phyloP scores from a whole-genome alignment of 2,888 invertebrate species.

The Athripsodes cinereus region DNA sequence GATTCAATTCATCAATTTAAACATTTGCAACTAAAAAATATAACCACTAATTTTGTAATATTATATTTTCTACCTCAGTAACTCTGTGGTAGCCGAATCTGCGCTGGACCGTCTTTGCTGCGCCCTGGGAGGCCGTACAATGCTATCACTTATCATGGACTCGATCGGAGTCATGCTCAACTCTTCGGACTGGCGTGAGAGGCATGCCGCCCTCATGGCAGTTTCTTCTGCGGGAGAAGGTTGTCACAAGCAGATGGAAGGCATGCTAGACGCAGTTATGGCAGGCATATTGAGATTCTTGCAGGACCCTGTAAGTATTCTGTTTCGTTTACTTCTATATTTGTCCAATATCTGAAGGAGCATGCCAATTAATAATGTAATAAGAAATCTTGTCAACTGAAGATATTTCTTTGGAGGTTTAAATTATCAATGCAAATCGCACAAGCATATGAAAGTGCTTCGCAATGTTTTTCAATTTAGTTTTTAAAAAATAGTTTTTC shows the following conservation, averaged over 20 bases:
- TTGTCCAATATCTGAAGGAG: too few relatives aligned
- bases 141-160: slow-evolving; percentile 82
- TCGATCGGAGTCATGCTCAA: slow-evolving; percentile 83
- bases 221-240: slow-evolving; percentile 98
- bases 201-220: slow-evolving; percentile 98
- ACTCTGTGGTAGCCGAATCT: slow-evolving; percentile 93
- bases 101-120: slow-evolving; percentile 96
- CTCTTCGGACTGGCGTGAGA: slow-evolving; percentile 76
- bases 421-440: too few relatives aligned
- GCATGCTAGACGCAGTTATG: slow-evolving; percentile 87
- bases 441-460: too few relatives aligned
- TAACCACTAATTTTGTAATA: neutral
- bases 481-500: too few relatives aligned
- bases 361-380: too few relatives aligned
- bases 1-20: slow-evolving; percentile 29
- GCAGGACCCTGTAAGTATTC: slow-evolving; percentile 65
- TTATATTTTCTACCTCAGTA: slow-evolving; percentile 48
- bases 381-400: too few relatives aligned
- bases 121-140: slow-evolving; percentile 86
- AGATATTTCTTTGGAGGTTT: too few relatives aligned
- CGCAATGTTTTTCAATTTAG: too few relatives aligned
- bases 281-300: slow-evolving; percentile 82
- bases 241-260: slow-evolving; percentile 97
- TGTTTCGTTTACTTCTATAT: neutral
- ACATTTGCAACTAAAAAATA: too few relatives aligned